These are phyloP conservation scores for Capitulum mitella DNA, from an alignment of 2,888 invertebrate genomes.

Conservation along the genomic window DNA sequence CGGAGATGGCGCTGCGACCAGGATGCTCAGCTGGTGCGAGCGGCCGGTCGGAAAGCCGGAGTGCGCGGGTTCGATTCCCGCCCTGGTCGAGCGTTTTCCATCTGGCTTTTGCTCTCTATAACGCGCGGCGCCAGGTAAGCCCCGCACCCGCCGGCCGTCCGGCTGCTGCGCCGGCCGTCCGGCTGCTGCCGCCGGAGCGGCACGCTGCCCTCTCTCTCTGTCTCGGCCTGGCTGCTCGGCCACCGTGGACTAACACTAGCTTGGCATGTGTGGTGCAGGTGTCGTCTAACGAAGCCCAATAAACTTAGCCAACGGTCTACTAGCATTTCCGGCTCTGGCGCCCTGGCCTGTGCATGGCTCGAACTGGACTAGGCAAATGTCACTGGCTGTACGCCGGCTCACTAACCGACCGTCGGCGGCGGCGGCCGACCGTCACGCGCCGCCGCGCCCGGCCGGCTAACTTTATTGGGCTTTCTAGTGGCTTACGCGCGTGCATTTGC, in stretches of 20 bases:
- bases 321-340: conserved; percentile 2
- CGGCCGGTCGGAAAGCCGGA: not conserved
- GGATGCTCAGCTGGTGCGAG: conserved; percentile 12
- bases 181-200: not conserved
- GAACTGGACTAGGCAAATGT: conserved; percentile 11
- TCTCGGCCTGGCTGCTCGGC: not conserved
- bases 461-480: conserved; percentile 13
- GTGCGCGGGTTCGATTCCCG: conserved; percentile 10
- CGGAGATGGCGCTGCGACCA: not conserved
- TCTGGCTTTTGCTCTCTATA: not conserved
- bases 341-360: conserved; percentile 8
- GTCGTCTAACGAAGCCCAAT: not conserved
- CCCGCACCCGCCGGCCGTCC: not conserved
- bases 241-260: not conserved
- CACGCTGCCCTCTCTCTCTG: not conserved
- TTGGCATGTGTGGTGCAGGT: not conserved
- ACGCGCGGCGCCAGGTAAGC: not conserved
- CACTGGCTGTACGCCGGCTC: not conserved
- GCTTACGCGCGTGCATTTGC: conserved; percentile 7
- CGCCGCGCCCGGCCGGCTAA: not conserved
- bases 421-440: too few relatives aligned
- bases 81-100: not conserved
- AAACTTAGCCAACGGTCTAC: not conserved
- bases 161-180: not conserved
- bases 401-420: too few relatives aligned